Conservation (phyloP, 2,113 vertebrate genomes). For the Centropus unirufus region DNA sequence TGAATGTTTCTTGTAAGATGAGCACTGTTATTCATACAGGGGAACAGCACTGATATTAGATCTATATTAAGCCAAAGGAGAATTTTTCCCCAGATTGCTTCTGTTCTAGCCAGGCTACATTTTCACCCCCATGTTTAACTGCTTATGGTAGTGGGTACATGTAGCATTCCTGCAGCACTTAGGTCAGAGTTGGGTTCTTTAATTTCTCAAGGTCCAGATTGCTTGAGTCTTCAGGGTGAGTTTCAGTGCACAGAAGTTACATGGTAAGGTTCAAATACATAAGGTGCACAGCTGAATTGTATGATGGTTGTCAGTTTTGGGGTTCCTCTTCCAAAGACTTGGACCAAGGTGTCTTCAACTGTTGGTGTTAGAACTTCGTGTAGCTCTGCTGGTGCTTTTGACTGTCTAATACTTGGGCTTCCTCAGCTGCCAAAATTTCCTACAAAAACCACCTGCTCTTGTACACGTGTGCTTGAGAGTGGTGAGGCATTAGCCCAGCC, state of each 20-base stretch:
- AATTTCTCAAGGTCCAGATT: background rate
- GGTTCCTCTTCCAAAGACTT: background rate
- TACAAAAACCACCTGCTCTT: background rate
- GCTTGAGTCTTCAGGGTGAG: background rate
- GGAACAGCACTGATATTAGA: background rate
- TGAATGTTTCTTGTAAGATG: too few species aligned
- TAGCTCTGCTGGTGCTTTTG: background rate
- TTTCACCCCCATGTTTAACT: background rate
- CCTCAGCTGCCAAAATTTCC: background rate
- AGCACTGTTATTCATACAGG: background rate
- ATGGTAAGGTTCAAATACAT: background rate
- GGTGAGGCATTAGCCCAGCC: too few species aligned
- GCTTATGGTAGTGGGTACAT: background rate
- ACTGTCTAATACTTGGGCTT: background rate
- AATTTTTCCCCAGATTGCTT: background rate
- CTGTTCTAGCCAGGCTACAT: background rate
- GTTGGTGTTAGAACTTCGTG: background rate
- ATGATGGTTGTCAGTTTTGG: background rate
- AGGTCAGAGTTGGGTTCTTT: background rate
- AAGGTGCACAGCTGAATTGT: background rate
- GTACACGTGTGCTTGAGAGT: background rate
- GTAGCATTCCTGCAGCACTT: background rate
- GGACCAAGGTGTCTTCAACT: background rate
- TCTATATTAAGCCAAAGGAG: background rate
- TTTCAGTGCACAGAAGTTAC: background rate